Evolutionary conservation across 2,797 vertebrate genomes (phyloP).

Genomic region (Eutrigla gurnardus): DNA sequence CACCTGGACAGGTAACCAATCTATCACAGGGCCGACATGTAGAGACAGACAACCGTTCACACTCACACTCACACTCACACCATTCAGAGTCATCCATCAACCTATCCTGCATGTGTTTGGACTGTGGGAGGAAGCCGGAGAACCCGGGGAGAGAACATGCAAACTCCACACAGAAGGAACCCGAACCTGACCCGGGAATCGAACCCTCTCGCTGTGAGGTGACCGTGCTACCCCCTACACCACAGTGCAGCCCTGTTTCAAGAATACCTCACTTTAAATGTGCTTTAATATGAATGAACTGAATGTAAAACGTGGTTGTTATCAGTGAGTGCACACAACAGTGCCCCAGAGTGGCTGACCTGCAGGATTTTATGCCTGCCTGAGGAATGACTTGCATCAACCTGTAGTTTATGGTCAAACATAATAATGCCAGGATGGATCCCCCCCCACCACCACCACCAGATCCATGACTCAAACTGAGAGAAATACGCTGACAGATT

Average conservation of each 20-base stretch:
- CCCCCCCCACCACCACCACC: slow-evolving; percentile 1
- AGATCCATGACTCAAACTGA: slow-evolving; percentile 28
- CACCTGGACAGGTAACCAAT: too few relatives aligned
- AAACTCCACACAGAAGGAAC: too few relatives aligned
- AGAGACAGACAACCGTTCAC: too few relatives aligned
- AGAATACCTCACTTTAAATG: neutral
- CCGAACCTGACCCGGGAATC: too few relatives aligned
- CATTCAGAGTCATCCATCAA: too few relatives aligned
- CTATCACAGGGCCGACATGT: too few relatives aligned
- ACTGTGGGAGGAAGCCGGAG: too few relatives aligned
- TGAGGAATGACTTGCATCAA: slow-evolving; percentile 38
- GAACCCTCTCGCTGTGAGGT: too few relatives aligned
- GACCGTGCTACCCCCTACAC: too few relatives aligned
- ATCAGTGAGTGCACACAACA: slow-evolving; percentile 41
- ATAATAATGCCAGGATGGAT: slow-evolving; percentile 1
- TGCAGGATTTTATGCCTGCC: slow-evolving; percentile 37
- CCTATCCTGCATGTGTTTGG: too few relatives aligned
- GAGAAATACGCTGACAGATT: slow-evolving; percentile 27
- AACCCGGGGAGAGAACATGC: too few relatives aligned
- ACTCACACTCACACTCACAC: too few relatives aligned
- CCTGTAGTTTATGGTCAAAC: slow-evolving; percentile 29
- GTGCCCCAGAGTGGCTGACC: slow-evolving; percentile 50
- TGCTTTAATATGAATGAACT: neutral
- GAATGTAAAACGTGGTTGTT: neutral
- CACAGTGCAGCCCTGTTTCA: neutral